Base-by-base conservation (phyloP, 2,888 invertebrate species). In the Agonopterix subpropinquella region DNA sequence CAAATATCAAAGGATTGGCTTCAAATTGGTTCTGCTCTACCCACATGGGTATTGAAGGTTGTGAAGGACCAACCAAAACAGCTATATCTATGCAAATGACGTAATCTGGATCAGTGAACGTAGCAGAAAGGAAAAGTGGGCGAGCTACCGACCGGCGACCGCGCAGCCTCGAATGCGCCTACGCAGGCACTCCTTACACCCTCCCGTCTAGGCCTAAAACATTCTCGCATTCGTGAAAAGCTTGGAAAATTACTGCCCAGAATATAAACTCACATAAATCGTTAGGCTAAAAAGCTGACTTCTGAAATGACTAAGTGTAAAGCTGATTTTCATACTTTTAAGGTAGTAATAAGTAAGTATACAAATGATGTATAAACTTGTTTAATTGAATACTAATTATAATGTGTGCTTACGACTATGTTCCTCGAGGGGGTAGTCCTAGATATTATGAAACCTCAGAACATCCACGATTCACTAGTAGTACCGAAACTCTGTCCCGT, bases 121-220 rank as follows among this genome's bases (percentile, higher is more conserved):
- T 74, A 65, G 70, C 73, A 64, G 86, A 86, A 84, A 87, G 86
- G 84, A 87, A 85, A 85, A 86, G 87, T 87, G 84, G 85, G 85
- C 86, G 84, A 74, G 64, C 74, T 70, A 67, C 67, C 70, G 67
- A 67, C 86, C 62, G 86, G 67, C 70, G 67, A 67, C 86, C 62
- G 86, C 86, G 80, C 78, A 54, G 49, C 57, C 57, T 54, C 57
- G 58, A 57, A 57, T 58, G 51, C 50, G 43, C 56, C 60, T 57
- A 55, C 65, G 42, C 42, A 42, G 42, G 58, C 60, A 57, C 67
- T 67, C 62, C 65, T 65, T 63, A 61, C 55, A 62, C 62, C 65
- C 62, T 69, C 63, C 64, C 65, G 36, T 45, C 48, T 9, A 39
- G n/a, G 36, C 45, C 48, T 39, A 9, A 39, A n/a, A 7, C 36